Evolutionary conservation across 2,797 vertebrate genomes (phyloP), one percentile per base, ranked within the genome.

Genomic region (Xiphophorus birchmanni): DNA sequence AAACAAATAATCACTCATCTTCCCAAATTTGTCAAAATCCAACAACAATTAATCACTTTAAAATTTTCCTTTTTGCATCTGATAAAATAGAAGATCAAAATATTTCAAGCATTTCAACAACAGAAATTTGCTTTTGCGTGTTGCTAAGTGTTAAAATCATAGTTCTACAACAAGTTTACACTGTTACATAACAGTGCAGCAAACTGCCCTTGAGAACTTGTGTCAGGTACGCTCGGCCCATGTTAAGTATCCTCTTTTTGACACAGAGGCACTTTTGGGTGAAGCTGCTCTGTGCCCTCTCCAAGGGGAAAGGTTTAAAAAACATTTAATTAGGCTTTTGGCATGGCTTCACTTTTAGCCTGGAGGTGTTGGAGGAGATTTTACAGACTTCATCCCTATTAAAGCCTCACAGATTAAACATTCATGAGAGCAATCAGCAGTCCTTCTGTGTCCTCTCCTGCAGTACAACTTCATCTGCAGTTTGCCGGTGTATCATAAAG

Each of bases 321-420:
- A 94, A 94, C 94, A 94, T 93, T 95, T 94, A 95, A 94, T 95
- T 94, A 93, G 88, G 91, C 93, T 94, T 93, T 94, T 95, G 94
- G 93, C 94, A 93, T 85, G 89, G 90, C 78, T 90, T 93, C 92
- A 86, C 87, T 84, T 94, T 93, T 95, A 87, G 91, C 94, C 92
- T 91, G 91, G 88, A 94, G 93, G 92, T 95, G 86, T 88, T 94
- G 89, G 90, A 93, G 90, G 90, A 90, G 90, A 73, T 92, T 92
- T 93, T 93, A 91, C 91, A 92, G 92, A 92, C 90, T 90, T 90
- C 90, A 91, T 93, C 92, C 89, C 89, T 92, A 91, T 93, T 90
- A 92, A 90, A 89, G 87, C 76, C 83, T 83, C 54, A 54, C 83
- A 79, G 89, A 95, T 94, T 92, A 95, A 94, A 95, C 93, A 95